phyloP scores from a whole-genome alignment of 30 jellyfish, hydroid and myxozoan genomes.

The Hydractinia symbiolongicarpus region DNA sequence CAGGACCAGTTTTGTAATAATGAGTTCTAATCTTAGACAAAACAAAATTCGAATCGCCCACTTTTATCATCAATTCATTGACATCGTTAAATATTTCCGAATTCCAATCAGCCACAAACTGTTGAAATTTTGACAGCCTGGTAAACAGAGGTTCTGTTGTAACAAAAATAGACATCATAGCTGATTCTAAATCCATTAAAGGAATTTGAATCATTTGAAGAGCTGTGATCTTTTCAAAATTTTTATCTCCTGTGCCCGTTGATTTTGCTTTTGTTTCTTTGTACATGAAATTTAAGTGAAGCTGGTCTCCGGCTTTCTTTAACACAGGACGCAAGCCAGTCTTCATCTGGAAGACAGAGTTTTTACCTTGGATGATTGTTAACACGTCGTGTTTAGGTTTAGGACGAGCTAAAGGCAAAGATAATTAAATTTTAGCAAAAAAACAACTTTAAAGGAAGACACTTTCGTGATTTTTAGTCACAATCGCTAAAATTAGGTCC shows the following conservation, averaged over 20 bases:
- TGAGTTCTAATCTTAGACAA: conserved; percentile 28
- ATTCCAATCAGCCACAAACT: conserved; percentile 34
- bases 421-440: neutral
- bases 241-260: conserved; percentile 47
- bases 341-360: conserved; percentile 54
- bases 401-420: neutral
- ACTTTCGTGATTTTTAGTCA: no score
- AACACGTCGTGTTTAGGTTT: conserved; percentile 5
- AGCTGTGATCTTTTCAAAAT: conserved; percentile 32
- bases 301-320: conserved; percentile 27
- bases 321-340: conserved; percentile 69
- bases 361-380: conserved; percentile 38
- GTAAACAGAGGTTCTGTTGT: conserved; percentile 3
- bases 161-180: conserved; percentile 14
- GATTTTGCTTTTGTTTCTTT: conserved; percentile 46
- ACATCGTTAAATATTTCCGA: conserved; percentile 36
- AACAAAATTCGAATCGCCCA: conserved; percentile 34
- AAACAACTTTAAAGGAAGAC: no score
- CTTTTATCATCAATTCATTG: conserved; percentile 17
- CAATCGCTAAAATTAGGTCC: no score
- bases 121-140: neutral
- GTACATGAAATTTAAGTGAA: conserved; percentile 24
- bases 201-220: conserved; percentile 44
- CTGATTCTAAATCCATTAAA: conserved; percentile 49
- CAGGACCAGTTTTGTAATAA: conserved; percentile 32